Evolutionary conservation across 1,140 invertebrate species (phyloP), one percentile per base, ranked within the genome.

Genomic region (Drosophila insularis): DNA sequence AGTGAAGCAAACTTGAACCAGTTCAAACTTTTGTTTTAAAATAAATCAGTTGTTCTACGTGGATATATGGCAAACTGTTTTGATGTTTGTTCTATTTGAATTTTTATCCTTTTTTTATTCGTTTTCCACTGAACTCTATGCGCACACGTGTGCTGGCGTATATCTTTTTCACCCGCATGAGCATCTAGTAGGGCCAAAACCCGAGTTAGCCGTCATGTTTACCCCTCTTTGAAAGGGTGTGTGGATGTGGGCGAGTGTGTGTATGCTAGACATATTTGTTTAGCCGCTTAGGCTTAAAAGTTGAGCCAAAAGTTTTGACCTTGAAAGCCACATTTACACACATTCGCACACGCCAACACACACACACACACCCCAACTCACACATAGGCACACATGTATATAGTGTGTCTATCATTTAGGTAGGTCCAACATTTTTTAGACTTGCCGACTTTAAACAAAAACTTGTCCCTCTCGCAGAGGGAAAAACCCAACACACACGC

Each of bases 271-370:
- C 65, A 70, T 70, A 74, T 78, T 78, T 74, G 66, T 58, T 63
- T 74, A 80, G 63, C 56, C 68, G 63, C 61, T 69, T 74, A 64
- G 67, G 75, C 76, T 71, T 68, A 67, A 80, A 80, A 80, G 78
- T 79, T 79, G 61, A 79, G 50, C 63, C 67, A 71, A 79, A 70
- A 80, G 53, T 72, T 81, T 80, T 81, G 77, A 81, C 78, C 78
- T 76, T 81, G 78, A 81, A 80, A 72, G 64, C 68, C 11, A 32
- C 54, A 50, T 50, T 50, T 50, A 56, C 54, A 56, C 54, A 32
- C 21, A 31, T 14, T 32, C 74, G 39, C 54, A 66, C 54, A 59
- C 46, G 55, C 55, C 46, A 54, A 40, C 46, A 58, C 65, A 43
- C 10, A 50, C 21, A 32, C 54, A 56, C 11, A 55, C 53, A 31